A percentile compares a stretch with the other conserved stretches of the same genome.
Conservation (phyloP, 2,797 vertebrate species). For the Sebastes diploproa region DNA sequence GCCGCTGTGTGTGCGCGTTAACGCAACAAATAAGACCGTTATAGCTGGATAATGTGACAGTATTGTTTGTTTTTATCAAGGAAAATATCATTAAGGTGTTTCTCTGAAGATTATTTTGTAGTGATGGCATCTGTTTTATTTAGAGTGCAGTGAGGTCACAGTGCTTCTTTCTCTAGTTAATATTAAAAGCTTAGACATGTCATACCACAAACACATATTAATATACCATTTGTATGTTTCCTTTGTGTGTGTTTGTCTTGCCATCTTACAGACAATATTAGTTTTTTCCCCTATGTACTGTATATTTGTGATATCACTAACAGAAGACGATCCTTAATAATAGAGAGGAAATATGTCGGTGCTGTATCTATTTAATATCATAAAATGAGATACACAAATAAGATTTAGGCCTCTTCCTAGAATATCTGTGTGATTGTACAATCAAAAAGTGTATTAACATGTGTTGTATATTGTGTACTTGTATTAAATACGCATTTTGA, state of each 20-base stretch:
- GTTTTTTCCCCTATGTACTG: background rate
- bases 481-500: background rate
- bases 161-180: background rate
- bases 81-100: background rate
- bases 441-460: background rate
- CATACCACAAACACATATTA: background rate
- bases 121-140: background rate
- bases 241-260: no score
- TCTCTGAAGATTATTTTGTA: background rate
- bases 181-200: background rate
- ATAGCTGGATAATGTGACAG: background rate
- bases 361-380: background rate
- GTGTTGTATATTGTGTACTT: background rate
- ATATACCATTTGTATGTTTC: background rate
- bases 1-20: background rate
- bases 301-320: background rate
- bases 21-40: background rate
- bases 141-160: background rate
- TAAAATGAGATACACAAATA: background rate
- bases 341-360: background rate
- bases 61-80: background rate
- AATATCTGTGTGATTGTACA: background rate
- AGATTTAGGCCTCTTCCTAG: background rate
- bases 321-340: background rate
- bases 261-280: background rate